Evolutionary conservation across 2,113 vertebrate genomes (phyloP).

Genomic region (Pituophis catenifer): DNA sequence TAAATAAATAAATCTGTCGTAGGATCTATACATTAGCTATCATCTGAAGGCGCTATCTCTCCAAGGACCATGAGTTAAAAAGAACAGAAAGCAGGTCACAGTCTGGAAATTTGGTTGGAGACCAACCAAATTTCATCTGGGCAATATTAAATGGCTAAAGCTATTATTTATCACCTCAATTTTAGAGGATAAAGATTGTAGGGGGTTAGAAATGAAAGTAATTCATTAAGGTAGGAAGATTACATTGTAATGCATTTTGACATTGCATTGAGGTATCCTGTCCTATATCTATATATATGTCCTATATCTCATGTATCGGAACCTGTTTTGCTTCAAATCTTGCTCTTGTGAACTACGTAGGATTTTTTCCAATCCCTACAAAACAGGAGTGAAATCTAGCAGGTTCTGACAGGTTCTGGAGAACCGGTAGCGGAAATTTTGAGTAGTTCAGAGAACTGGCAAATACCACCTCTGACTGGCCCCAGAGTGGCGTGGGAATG

Average conservation of each 20-base stretch:
- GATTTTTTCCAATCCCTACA: constrained; percentile 18
- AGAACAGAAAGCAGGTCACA: not conserved
- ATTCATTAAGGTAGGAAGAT: not conserved
- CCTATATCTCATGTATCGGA: not conserved
- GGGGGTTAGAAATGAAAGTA: not conserved
- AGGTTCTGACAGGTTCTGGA: no score
- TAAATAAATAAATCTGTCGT: no score
- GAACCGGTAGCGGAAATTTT: no score
- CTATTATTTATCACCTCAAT: no score
- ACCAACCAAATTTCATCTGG: not conserved
- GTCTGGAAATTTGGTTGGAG: not conserved
- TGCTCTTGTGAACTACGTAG: constrained; percentile 34
- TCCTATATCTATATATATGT: no score
- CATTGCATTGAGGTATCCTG: no score
- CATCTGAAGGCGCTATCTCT: not conserved
- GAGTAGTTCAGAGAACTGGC: no score
- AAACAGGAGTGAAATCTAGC: no score
- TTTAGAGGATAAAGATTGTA: not conserved
- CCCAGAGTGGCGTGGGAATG: no score
- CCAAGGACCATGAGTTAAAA: not conserved
- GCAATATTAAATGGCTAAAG: not conserved
- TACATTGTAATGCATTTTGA: not conserved
- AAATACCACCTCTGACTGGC: no score
- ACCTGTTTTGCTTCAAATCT: constrained; percentile 46
- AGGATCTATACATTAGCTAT: not conserved